These are phyloP conservation scores for Campoplex capitator DNA, from an alignment of 2,888 invertebrate species.

Conservation along the genomic window DNA sequence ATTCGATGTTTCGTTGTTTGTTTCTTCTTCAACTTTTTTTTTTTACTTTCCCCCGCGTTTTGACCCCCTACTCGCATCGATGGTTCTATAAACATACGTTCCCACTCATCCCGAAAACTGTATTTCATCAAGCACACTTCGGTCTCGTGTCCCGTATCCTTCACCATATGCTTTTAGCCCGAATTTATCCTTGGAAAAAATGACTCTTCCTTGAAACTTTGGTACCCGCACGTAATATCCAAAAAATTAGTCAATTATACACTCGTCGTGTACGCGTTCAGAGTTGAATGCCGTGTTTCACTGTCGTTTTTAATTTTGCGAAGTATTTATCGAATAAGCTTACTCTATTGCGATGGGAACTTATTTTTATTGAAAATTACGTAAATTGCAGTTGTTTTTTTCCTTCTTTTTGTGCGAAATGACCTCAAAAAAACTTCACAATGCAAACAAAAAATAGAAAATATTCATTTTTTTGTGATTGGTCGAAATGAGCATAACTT, in stretches of 20 bases:
- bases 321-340: background rate
- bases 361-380: too few relatives aligned
- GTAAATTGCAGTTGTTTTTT: too few relatives aligned
- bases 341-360: too few relatives aligned
- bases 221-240: slow-evolving; percentile 78
- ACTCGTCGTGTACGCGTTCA: background rate
- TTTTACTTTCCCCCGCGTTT: background rate
- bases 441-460: too few relatives aligned
- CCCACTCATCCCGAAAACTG: slow-evolving; percentile 56
- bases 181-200: slow-evolving; percentile 76
- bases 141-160: slow-evolving; percentile 75
- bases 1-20: background rate
- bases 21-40: background rate
- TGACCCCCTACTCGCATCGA: slow-evolving; percentile 12
- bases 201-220: slow-evolving; percentile 79
- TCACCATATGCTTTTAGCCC: slow-evolving; percentile 78
- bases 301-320: background rate
- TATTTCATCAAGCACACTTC: slow-evolving; percentile 70
- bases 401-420: too few relatives aligned
- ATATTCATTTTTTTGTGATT: too few relatives aligned
- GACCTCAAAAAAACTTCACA: too few relatives aligned
- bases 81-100: background rate
- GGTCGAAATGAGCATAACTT: too few relatives aligned
- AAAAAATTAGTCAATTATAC: slow-evolving; percentile 72
- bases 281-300: slow-evolving; percentile 9